Evolutionary conservation across 2,888 invertebrate genomes (phyloP), one percentile per base, ranked within the genome.

Genomic region (Spilarctia lutea): DNA sequence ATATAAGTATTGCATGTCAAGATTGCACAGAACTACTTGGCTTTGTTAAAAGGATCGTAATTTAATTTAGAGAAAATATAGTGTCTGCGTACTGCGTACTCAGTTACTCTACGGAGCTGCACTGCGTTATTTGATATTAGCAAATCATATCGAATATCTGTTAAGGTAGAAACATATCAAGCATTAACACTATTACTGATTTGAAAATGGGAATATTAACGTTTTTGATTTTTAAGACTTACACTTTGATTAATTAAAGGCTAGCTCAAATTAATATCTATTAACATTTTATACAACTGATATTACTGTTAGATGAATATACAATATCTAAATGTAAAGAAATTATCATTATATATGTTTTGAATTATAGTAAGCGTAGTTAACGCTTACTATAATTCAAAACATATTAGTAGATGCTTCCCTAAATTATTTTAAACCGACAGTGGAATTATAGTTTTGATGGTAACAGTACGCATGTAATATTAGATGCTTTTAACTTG

Each of bases 401-500:
- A 52, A 24, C n/a, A 56, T 56, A 27, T 3, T 27, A 27, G 27
- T 27, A 60, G 4, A 27, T 27, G 16, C 3, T 60, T 60, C 4
- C 11, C 27, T 60, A 27, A 27, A n/a, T 6, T 27, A 60, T 60
- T 60, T 27, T 4, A 60, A 60, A 27, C 13, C 27, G 13, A 60
- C 4, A 27, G 27, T 16, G 16, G 0, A 27, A 27, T 60, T 30
- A 18, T 63, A 18, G 18, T 63, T 30, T 63, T 30, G 18, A 30
- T 18, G 6, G 63, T 63, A 30, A 30, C 30, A 18, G 16, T 16
- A 63, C 18, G 30, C 30, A 63, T 63, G 30, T 60, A 6, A 63
- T 18, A 30, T 63, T 27, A 76, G 78, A 75, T 75, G 73, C 79
- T 83, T 72, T 81, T 79, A 89, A 89, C 86, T 86, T 81, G 84